Evolutionary conservation across 1,140 invertebrate species (phyloP).

Genomic region (Sinella curviseta): DNA sequence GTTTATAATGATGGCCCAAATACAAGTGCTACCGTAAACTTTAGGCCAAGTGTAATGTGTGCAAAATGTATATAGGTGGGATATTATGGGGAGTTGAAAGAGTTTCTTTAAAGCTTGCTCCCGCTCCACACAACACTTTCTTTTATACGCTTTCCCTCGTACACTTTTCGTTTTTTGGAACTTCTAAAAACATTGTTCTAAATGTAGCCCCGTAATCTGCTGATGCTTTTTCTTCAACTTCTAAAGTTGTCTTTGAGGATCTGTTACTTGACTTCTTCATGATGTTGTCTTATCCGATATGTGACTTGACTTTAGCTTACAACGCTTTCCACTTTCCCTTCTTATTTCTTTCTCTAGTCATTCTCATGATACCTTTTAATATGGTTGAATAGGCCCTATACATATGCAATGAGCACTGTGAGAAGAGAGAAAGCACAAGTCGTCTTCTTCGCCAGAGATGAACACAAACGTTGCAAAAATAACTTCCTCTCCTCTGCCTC

Average conservation of each 20-base stretch:
- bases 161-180: too few species aligned
- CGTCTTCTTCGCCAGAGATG: not conserved
- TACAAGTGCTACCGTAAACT: too few species aligned
- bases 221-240: conserved; percentile 6
- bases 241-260: conserved; percentile 19
- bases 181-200: too few species aligned
- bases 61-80: too few species aligned
- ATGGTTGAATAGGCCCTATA: not conserved
- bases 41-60: too few species aligned
- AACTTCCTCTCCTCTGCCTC: too few species aligned
- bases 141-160: too few species aligned
- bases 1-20: too few species aligned
- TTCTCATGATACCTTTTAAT: conserved; percentile 16
- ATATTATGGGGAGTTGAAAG: too few species aligned
- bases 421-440: not conserved
- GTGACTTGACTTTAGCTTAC: conserved; percentile 22
- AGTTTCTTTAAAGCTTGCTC: too few species aligned
- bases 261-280: not conserved
- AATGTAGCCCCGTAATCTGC: not conserved
- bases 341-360: conserved; percentile 1
- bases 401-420: conserved; percentile 1
- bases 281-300: conserved; percentile 22
- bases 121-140: too few species aligned
- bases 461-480: not conserved
- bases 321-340: conserved; percentile 19